These are phyloP conservation scores for Cartodere bifasciata DNA, from an alignment of 2,888 invertebrate species.

Conservation along the genomic window DNA sequence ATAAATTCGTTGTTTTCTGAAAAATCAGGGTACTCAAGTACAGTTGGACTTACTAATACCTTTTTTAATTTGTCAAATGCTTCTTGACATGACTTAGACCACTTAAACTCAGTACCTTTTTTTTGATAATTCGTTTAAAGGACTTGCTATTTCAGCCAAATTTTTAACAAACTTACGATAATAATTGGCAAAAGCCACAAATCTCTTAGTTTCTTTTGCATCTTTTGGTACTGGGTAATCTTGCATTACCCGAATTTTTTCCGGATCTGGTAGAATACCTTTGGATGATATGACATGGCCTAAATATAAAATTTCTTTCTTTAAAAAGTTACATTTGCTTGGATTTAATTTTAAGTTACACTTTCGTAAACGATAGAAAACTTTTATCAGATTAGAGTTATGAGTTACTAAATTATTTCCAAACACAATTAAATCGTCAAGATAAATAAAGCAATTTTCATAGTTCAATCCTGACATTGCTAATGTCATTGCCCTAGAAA, in stretches of 20 bases:
- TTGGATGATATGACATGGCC: slow-evolving; percentile 12
- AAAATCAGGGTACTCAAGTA: slow-evolving; percentile 13
- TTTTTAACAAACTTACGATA: slow-evolving; percentile 13
- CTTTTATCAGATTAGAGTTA: slow-evolving; percentile 15
- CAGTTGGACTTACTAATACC: slow-evolving; percentile 9
- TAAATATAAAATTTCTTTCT: slow-evolving; percentile 14
- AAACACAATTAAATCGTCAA: slow-evolving; percentile 15
- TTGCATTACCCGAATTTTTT: slow-evolving; percentile 12
- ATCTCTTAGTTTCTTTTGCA: slow-evolving; percentile 13
- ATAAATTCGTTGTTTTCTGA: slow-evolving; percentile 9
- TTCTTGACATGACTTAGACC: slow-evolving; percentile 12
- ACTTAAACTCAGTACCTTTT: slow-evolving; percentile 12
- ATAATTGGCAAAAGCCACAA: slow-evolving; percentile 16
- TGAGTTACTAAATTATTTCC: slow-evolving; percentile 15
- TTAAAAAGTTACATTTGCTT: slow-evolving; percentile 16
- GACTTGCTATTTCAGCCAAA: slow-evolving; percentile 11
- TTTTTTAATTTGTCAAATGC: slow-evolving; percentile 12
- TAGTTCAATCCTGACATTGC: slow-evolving; percentile 17
- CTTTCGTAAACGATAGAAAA: slow-evolving; percentile 11
- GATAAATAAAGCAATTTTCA: too few species aligned
- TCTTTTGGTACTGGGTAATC: slow-evolving; percentile 14
- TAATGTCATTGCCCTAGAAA: slow-evolving; percentile 18
- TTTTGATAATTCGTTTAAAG: slow-evolving; percentile 12
- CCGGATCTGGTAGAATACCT: slow-evolving; percentile 12
- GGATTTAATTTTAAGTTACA: slow-evolving; percentile 18